Conservation (phyloP, 2,888 invertebrate species). For the Chrysodeixis includens region DNA sequence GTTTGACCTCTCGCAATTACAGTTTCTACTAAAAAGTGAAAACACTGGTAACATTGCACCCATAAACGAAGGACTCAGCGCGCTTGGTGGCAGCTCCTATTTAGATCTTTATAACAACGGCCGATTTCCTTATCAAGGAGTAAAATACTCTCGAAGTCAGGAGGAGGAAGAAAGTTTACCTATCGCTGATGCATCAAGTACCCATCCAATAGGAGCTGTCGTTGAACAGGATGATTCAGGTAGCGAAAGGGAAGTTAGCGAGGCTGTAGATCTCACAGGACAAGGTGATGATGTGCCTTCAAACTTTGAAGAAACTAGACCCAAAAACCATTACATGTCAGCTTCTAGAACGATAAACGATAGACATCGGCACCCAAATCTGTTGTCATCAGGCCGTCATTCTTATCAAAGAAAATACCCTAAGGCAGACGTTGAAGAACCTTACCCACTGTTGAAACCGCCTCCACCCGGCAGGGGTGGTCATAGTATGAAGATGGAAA, state of each 20-base stretch:
- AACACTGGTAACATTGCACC: slow-evolving; percentile 67
- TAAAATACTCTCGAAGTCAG: slow-evolving; percentile 85
- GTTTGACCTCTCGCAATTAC: slow-evolving; percentile 79
- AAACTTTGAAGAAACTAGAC: slow-evolving; percentile 69
- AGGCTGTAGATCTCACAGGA: slow-evolving; percentile 70
- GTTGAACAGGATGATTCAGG: slow-evolving; percentile 80
- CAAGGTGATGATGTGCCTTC: slow-evolving; percentile 68
- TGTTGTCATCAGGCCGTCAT: slow-evolving; percentile 68
- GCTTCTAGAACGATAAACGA: slow-evolving; percentile 67
- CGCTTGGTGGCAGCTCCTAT: slow-evolving; percentile 71
- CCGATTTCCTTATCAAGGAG: slow-evolving; percentile 80
- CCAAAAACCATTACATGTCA: slow-evolving; percentile 68
- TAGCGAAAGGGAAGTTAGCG: slow-evolving; percentile 70
- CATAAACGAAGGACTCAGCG: slow-evolving; percentile 70
- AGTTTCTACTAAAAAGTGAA: slow-evolving; percentile 79
- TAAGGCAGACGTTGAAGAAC: slow-evolving; percentile 75
- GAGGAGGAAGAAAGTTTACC: slow-evolving; percentile 85
- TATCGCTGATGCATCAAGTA: slow-evolving; percentile 81
- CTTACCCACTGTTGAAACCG: slow-evolving; percentile 83
- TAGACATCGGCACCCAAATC: slow-evolving; percentile 76
- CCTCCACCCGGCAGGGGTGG: slow-evolving; percentile 73
- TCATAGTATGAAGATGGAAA: slow-evolving; percentile 69
- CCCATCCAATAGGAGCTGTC: slow-evolving; percentile 85
- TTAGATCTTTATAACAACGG: slow-evolving; percentile 77
- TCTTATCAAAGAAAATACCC: slow-evolving; percentile 76